Evolutionary conservation across 2,888 invertebrate species (phyloP).

Genomic region (Teleiodes luculella): DNA sequence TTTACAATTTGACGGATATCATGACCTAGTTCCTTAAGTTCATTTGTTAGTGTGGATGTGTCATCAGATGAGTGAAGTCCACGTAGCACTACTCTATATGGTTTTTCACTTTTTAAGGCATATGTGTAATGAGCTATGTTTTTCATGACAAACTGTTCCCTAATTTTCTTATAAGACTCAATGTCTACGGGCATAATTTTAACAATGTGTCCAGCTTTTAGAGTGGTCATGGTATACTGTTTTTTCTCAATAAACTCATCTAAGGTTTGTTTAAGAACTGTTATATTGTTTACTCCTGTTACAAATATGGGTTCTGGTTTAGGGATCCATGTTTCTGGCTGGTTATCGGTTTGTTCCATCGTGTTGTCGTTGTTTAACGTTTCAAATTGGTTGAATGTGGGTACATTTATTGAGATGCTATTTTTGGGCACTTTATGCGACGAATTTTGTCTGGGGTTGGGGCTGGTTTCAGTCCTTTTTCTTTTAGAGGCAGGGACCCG

Average conservation of each 20-base stretch:
- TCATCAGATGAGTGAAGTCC: background rate
- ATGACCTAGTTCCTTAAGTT: background rate
- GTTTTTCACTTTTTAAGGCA: background rate
- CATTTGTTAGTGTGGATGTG: background rate
- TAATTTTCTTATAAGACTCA: background rate
- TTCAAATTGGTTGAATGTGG: too few species aligned
- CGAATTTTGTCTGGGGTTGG: too few species aligned
- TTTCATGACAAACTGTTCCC: background rate
- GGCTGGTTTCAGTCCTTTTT: too few species aligned
- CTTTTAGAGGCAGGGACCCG: too few species aligned
- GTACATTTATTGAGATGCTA: too few species aligned
- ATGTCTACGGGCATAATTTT: background rate
- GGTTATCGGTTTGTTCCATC: too few species aligned
- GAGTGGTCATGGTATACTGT: background rate
- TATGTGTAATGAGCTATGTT: background rate
- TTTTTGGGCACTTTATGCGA: too few species aligned
- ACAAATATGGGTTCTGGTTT: background rate
- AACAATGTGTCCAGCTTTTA: too few species aligned
- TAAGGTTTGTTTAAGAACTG: background rate
- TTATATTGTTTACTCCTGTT: background rate
- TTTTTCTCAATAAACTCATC: background rate
- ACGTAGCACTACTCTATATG: background rate
- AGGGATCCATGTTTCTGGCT: too few species aligned
- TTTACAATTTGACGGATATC: background rate
- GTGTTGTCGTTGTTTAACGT: too few species aligned